A percentile compares a stretch with the other conserved stretches of the same genome.
Evolutionary conservation across 2,113 vertebrate genomes (phyloP).

Genomic region (Callipepla californica): DNA sequence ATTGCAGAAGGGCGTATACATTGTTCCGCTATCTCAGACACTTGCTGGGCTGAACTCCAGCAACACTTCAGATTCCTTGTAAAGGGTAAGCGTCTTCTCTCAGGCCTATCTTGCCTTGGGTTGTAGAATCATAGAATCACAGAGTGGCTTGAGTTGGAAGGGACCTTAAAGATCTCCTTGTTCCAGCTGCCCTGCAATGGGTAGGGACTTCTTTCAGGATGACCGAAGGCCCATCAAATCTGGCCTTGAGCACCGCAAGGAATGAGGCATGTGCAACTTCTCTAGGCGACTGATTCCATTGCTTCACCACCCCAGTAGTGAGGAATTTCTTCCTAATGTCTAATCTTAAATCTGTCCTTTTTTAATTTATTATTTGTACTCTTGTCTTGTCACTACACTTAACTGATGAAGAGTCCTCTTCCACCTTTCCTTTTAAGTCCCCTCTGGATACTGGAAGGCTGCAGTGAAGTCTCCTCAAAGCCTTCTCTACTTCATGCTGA

Average conservation of each 20-base stretch:
- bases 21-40: accelerated
- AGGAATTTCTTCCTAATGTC: background rate
- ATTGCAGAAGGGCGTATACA: background rate
- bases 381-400: background rate
- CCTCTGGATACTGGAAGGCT: background rate
- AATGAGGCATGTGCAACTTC: background rate
- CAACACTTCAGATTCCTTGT: background rate
- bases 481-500: background rate
- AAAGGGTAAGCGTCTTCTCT: background rate
- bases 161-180: background rate
- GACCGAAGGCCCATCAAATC: background rate
- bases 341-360: background rate
- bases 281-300: background rate
- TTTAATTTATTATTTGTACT: background rate
- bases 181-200: background rate
- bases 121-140: background rate
- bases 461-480: background rate
- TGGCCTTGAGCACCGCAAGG: background rate
- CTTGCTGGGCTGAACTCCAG: background rate
- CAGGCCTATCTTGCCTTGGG: background rate
- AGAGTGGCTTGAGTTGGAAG: background rate
- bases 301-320: background rate
- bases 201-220: background rate
- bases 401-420: background rate
- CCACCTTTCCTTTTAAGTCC: background rate